Evolutionary conservation across 2,113 vertebrate genomes (phyloP).

Genomic region (Cyprinodon variegatus): DNA sequence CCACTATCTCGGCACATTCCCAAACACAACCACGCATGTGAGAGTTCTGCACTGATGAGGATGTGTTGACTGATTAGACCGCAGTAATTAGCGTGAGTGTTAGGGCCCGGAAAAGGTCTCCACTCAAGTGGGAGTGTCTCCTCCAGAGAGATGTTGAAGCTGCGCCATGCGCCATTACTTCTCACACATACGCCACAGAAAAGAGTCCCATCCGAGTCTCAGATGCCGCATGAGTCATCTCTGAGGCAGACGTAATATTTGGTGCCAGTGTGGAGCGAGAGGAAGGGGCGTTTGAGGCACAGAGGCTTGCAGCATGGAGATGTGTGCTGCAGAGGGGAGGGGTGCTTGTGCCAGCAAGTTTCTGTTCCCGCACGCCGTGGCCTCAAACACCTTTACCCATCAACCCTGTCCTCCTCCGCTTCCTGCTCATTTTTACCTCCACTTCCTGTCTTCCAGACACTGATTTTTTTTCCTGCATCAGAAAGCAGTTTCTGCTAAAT

Average conservation of each 20-base stretch:
- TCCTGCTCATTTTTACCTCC: constrained; percentile 25
- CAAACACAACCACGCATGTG: constrained; percentile 19
- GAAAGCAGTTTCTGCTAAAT: constrained; percentile 38
- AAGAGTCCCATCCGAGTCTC: constrained; percentile 47
- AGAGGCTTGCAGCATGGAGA: constrained; percentile 37
- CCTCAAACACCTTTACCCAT: constrained; percentile 38
- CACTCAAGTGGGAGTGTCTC: constrained; percentile 63
- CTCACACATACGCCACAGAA: constrained; percentile 28
- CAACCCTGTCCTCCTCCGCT: constrained; percentile 17
- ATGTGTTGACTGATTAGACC: constrained; percentile 76
- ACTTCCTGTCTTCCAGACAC: constrained; percentile 11
- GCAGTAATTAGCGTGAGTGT: constrained; percentile 73
- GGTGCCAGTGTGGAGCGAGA: constrained; percentile 32
- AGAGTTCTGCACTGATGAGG: constrained; percentile 58
- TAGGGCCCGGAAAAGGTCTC: constrained; percentile 64
- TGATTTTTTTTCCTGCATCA: constrained; percentile 14
- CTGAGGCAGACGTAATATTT: constrained; percentile 42
- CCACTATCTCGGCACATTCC: constrained; percentile 30
- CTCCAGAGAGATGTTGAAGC: constrained; percentile 56
- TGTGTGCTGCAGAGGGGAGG: constrained; percentile 52
- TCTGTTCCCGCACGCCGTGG: constrained; percentile 49
- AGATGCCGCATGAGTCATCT: constrained; percentile 65
- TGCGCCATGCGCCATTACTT: constrained; percentile 59
- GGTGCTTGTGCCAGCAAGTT: constrained; percentile 72
- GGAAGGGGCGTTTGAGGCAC: constrained; percentile 39